Percentiles rank a stretch among this genome's conserved stretches.
Conservation (phyloP, 2,797 vertebrate genomes). For the Semaprochilodus insignis region DNA sequence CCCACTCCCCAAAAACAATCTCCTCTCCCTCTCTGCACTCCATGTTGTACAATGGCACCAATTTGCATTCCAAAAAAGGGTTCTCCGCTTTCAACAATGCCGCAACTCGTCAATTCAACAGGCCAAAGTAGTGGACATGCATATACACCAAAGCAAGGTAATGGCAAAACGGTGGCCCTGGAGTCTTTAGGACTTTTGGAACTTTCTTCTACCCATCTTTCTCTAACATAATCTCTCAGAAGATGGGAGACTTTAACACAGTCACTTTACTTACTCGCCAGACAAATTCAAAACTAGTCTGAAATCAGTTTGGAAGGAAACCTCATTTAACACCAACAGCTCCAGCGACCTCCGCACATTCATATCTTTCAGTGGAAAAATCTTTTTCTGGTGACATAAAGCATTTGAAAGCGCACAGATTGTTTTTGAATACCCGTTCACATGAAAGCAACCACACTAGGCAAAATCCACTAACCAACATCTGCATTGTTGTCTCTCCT, state of each 20-base stretch:
- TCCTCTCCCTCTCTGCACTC: neutral
- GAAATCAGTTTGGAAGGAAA: neutral
- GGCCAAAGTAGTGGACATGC: neutral
- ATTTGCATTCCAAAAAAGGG: conserved; percentile 33
- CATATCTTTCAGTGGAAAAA: conserved; percentile 2
- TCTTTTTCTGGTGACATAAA: conserved; percentile 17
- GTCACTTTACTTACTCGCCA: neutral
- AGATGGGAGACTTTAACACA: neutral
- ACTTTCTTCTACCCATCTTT: neutral
- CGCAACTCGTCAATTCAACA: neutral
- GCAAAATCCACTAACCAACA: conserved; percentile 2
- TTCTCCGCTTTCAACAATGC: conserved; percentile 5
- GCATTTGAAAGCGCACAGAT: neutral
- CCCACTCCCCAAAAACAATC: conserved; percentile 18
- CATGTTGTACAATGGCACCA: conserved; percentile 16
- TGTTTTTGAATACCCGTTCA: neutral
- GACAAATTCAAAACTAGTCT: neutral
- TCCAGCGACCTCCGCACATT: neutral
- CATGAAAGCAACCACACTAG: conserved; percentile 12
- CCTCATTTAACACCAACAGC: neutral
- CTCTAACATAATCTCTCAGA: neutral
- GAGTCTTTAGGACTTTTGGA: conserved; percentile 1
- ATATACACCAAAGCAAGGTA: neutral
- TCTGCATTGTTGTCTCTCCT: neutral
- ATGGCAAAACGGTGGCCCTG: neutral